These are phyloP conservation scores for Pristionchus maxplancki DNA, from an alignment of 2,888 invertebrate species.

Conservation along the genomic window DNA sequence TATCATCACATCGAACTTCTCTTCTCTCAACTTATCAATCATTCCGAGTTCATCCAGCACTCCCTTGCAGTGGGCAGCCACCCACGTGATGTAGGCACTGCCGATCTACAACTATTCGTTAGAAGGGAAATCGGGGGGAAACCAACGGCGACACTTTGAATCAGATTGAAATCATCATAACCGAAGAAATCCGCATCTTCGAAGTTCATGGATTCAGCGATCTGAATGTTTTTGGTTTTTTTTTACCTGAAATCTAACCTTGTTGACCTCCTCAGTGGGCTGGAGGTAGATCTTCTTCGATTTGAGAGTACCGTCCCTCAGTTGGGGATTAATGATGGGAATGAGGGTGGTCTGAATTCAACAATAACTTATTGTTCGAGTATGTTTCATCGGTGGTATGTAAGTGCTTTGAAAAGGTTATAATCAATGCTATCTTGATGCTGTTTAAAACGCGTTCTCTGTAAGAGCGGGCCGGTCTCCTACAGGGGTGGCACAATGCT, in stretches of 20 bases:
- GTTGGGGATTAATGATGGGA: neutral
- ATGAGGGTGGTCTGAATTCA: constrained; percentile 5
- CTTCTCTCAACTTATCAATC: neutral
- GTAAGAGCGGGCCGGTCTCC: too few species aligned
- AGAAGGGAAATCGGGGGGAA: neutral
- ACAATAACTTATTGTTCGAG: too few species aligned
- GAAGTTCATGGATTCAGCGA: neutral
- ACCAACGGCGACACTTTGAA: neutral
- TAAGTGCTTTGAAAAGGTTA: too few species aligned
- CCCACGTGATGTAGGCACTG: neutral
- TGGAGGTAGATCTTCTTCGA: constrained; percentile 13
- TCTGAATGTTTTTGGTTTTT: neutral
- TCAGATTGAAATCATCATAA: neutral
- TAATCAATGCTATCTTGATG: too few species aligned
- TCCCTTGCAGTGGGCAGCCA: neutral
- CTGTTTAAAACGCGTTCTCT: too few species aligned
- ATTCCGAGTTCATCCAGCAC: constrained; percentile 1
- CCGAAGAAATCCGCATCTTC: neutral
- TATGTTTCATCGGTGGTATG: too few species aligned
- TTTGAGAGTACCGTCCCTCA: neutral
- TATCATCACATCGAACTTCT: constrained; percentile 10
- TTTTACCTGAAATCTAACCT: neutral
- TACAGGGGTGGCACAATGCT: too few species aligned
- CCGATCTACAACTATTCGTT: neutral
- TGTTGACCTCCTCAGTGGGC: neutral